Evolutionary conservation across 1,140 invertebrate species (phyloP).

Genomic region (Magallana angulata): DNA sequence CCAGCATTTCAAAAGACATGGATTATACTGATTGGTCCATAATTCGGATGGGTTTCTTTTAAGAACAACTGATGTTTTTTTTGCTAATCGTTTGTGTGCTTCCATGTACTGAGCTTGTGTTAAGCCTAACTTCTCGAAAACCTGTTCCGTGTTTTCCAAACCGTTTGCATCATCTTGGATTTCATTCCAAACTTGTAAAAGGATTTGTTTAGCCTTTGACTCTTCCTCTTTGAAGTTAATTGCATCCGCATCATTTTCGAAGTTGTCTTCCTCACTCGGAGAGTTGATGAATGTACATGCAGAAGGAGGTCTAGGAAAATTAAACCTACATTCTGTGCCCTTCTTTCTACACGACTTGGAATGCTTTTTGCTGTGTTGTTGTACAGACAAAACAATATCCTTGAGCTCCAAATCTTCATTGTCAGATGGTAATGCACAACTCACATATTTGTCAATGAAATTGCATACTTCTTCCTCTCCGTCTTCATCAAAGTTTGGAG

Average conservation of each 20-base stretch:
- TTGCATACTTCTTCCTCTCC: no score
- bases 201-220: background rate
- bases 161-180: background rate
- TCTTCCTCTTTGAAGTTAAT: background rate
- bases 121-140: background rate
- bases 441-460: no score
- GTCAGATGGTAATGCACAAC: no score
- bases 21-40: slow-evolving; percentile 45
- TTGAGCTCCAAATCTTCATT: no score
- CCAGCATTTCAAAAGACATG: slow-evolving; percentile 30
- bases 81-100: background rate
- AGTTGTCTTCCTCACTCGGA: background rate
- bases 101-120: slow-evolving; percentile 17
- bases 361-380: slow-evolving; percentile 49
- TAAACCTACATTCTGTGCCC: slow-evolving; percentile 43
- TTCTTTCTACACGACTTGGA: slow-evolving; percentile 43
- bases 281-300: slow-evolving; percentile 25
- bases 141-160: background rate
- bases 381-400: background rate
- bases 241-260: background rate
- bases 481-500: slow-evolving; percentile 63
- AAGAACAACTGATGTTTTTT: background rate
- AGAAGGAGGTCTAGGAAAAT: slow-evolving; percentile 51
- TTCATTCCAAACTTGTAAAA: background rate
- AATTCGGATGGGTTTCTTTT: slow-evolving; percentile 2